phyloP scores from a whole-genome alignment of 2,888 invertebrate genomes.

The Rosalia funebris region DNA sequence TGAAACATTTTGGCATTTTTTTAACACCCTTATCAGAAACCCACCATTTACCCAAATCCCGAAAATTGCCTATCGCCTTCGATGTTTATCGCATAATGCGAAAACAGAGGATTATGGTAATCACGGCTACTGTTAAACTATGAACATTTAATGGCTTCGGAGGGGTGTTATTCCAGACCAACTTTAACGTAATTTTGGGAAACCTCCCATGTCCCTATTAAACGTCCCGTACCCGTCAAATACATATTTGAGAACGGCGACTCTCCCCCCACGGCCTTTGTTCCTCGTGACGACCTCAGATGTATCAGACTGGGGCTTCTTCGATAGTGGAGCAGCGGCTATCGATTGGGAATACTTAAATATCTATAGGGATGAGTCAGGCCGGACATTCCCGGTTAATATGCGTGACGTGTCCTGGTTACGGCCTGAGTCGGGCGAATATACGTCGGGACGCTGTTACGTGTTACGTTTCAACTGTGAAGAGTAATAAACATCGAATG shows the following conservation, averaged over 20 bases:
- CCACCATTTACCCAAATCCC: too few species aligned
- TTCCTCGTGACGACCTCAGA: neutral
- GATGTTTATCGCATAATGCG: too few species aligned
- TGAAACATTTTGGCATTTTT: too few species aligned
- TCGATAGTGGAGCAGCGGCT: conserved; percentile 6
- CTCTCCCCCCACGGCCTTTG: neutral
- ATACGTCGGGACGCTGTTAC: neutral
- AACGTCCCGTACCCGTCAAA: neutral
- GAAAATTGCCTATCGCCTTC: too few species aligned
- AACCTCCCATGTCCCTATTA: neutral
- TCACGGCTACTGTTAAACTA: too few species aligned
- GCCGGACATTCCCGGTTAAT: conserved; percentile 23
- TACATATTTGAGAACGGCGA: neutral
- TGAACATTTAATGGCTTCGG: neutral
- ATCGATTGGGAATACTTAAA: conserved; percentile 21
- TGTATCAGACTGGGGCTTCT: conserved; percentile 10
- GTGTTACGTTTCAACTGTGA: conserved; percentile 12
- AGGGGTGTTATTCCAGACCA: neutral
- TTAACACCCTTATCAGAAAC: too few species aligned
- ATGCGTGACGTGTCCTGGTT: conserved; percentile 18
- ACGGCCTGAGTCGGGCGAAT: conserved; percentile 9
- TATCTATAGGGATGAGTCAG: conserved; percentile 22
- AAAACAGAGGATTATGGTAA: neutral
- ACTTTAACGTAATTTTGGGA: conserved; percentile 6
- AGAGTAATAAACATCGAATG: conserved; percentile 17